A percentile compares a stretch with the other conserved stretches of the same genome.
These are phyloP conservation scores for Capreolus pygargus DNA, from an alignment of 2,113 vertebrate species.

Conservation along the genomic window DNA sequence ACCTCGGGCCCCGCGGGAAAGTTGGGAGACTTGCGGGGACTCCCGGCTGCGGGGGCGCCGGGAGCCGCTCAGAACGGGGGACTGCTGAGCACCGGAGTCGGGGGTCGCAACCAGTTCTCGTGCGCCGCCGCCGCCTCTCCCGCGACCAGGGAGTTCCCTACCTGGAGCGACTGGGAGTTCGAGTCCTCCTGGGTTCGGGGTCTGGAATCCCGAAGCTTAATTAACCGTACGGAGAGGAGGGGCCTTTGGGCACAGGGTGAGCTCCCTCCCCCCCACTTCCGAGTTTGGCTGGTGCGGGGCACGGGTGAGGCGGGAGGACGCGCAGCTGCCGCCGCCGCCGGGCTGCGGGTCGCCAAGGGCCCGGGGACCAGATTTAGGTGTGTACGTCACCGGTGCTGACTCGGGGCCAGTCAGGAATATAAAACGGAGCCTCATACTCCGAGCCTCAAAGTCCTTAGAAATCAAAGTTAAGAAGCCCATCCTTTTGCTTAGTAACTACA, in stretches of 20 bases:
- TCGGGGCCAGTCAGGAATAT: slow-evolving; percentile 39
- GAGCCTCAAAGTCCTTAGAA: slow-evolving; percentile 46
- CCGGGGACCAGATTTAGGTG: slow-evolving; percentile 63
- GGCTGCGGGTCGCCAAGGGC: slow-evolving; percentile 58
- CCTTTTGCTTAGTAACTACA: slow-evolving; percentile 10
- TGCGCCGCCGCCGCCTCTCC: background rate
- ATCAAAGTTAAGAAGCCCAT: slow-evolving; percentile 66
- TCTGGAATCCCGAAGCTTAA: slow-evolving; percentile 38
- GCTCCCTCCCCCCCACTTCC: background rate
- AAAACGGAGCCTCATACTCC: background rate
- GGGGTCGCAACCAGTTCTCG: background rate
- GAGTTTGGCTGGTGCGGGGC: background rate
- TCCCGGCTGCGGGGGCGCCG: background rate
- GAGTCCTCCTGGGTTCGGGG: background rate
- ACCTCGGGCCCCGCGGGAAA: slow-evolving; percentile 58
- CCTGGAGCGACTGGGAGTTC: slow-evolving; percentile 25
- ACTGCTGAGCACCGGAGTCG: background rate
- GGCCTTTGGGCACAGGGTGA: slow-evolving; percentile 16
- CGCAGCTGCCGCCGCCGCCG: slow-evolving; percentile 20
- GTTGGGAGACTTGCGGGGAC: slow-evolving; percentile 50
- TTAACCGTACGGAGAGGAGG: slow-evolving; percentile 23
- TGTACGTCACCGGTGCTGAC: slow-evolving; percentile 64
- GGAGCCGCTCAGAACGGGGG: background rate
- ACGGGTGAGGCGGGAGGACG: slow-evolving; percentile 2
- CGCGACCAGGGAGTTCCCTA: background rate